Percentiles rank a stretch among this genome's conserved stretches.
phyloP scores from a whole-genome alignment of 2,113 vertebrate species.

The Peromyscus leucopus region DNA sequence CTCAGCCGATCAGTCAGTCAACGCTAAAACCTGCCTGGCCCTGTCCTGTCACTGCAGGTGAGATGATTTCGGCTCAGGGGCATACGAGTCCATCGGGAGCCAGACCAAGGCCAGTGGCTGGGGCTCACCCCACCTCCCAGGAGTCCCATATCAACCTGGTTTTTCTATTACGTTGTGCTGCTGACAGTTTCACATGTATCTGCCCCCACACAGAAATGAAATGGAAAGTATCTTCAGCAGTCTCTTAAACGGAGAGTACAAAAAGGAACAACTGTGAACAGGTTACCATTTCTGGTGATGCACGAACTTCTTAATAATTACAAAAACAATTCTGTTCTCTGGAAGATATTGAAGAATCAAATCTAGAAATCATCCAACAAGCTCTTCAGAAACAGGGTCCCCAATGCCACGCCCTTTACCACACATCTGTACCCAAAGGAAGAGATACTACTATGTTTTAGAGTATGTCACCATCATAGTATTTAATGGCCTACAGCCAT shows the following conservation, averaged over 20 bases:
- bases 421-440: accelerated
- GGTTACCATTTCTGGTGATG: background rate
- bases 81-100: background rate
- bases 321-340: constrained; percentile 22
- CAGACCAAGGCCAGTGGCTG: background rate
- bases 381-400: background rate
- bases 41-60: background rate
- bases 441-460: background rate
- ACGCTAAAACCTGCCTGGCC: accelerated
- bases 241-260: background rate
- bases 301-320: background rate
- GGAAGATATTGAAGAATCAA: background rate
- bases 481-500: constrained; percentile 68
- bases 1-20: background rate
- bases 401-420: background rate
- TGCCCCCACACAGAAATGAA: background rate
- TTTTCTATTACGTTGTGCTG: background rate
- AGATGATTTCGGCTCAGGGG: background rate
- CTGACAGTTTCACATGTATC: background rate
- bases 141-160: background rate
- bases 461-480: constrained; percentile 58
- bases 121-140: background rate
- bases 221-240: background rate
- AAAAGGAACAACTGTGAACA: background rate
- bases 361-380: background rate